Percentiles rank a stretch among this genome's conserved stretches.
Evolutionary conservation across 2,113 vertebrate species (phyloP).

Genomic region (Ciconia maguari): DNA sequence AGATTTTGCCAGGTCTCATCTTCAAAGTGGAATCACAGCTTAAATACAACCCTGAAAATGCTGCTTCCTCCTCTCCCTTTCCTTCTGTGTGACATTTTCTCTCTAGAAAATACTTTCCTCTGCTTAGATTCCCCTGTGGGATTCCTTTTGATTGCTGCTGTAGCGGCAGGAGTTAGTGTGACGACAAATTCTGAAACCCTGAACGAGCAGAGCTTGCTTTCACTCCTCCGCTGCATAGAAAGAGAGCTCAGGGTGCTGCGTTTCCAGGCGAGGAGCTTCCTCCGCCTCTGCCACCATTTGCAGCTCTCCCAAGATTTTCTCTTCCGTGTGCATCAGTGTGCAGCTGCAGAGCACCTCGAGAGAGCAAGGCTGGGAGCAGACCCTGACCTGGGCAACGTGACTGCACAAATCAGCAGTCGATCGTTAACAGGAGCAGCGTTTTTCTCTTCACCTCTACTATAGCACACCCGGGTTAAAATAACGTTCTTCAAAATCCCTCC

Average conservation of each 20-base stretch:
- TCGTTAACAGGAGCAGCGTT: not conserved
- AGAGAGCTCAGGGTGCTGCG: not conserved
- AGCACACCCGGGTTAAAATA: not conserved
- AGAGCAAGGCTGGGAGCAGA: not conserved
- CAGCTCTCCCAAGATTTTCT: not conserved
- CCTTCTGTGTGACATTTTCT: not conserved
- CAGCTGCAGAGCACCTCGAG: accelerated
- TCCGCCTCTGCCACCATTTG: not conserved
- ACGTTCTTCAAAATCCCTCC: not conserved
- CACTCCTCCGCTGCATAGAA: accelerated
- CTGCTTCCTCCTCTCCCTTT: not conserved
- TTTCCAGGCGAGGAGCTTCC: not conserved
- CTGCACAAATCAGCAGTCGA: accelerated
- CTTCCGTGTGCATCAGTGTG: accelerated
- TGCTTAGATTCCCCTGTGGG: not conserved
- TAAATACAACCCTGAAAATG: not conserved
- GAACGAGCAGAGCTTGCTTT: not conserved
- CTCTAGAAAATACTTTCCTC: not conserved
- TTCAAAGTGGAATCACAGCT: not conserved
- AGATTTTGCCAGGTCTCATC: not conserved
- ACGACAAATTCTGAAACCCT: not conserved
- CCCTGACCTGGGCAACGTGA: not conserved
- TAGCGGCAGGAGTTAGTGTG: not conserved
- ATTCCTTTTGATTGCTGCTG: not conserved
- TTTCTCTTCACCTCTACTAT: not conserved